Evolutionary conservation across 2,888 invertebrate species (phyloP).

Genomic region (Oscheius sp.): DNA sequence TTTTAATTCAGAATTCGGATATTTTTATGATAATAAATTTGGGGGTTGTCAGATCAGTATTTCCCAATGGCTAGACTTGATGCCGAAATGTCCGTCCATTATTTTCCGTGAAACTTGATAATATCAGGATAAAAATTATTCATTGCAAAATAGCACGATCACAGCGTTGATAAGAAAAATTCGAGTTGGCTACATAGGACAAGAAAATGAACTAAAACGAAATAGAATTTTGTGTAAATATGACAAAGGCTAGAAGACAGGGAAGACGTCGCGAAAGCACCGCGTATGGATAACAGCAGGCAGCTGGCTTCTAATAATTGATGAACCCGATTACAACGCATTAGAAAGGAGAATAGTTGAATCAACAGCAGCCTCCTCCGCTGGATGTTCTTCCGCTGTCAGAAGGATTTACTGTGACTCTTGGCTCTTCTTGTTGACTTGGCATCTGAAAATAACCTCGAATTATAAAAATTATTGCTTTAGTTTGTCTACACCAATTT

Average conservation of each 20-base stretch:
- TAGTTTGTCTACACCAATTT: background rate
- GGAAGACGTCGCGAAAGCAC: constrained; percentile 20
- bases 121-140: background rate
- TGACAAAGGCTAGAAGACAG: background rate
- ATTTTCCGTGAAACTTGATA: background rate
- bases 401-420: constrained; percentile 29
- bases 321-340: constrained; percentile 25
- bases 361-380: constrained; percentile 29
- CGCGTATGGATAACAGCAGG: constrained; percentile 28
- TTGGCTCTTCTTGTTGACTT: constrained; percentile 46
- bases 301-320: constrained; percentile 18
- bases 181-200: background rate
- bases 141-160: constrained; percentile 27
- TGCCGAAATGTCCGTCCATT: background rate
- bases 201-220: background rate
- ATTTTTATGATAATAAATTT: no score
- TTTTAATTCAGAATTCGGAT: no score
- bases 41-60: no score
- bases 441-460: constrained; percentile 46
- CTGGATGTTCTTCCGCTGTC: constrained; percentile 22
- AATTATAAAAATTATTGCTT: background rate
- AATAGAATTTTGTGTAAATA: background rate
- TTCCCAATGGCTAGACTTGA: no score
- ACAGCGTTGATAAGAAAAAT: constrained; percentile 23
- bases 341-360: constrained; percentile 1